Base-by-base conservation (phyloP, 2,797 vertebrate genomes). In the Poeciliopsis infans region DNA sequence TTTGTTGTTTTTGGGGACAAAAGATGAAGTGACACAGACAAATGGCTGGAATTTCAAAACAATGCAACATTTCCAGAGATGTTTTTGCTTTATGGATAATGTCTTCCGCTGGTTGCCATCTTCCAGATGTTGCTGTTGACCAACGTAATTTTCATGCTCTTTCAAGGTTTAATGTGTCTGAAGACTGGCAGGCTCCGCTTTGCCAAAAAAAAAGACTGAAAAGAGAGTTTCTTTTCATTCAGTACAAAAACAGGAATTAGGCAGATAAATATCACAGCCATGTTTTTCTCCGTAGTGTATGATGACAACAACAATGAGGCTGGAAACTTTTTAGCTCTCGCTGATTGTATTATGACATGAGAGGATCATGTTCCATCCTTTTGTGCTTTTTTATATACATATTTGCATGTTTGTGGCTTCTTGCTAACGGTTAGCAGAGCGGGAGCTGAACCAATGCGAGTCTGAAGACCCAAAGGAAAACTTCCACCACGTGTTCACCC, bases 371-470 rank as follows among this genome's bases (percentile, higher is more conserved):
- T 94, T 94, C 90, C 93, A 87, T 82, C 90, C 88, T 87, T 89
- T 89, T 92, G 91, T 83, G 85, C 86, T 59, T 94, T 90, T 87
- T 88, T 92, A 90, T 92, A 70, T 70, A 69, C 45, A 70, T 70
- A 92, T 94, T 94, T 95, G 93, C 92, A 91, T 93, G 90, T 88
- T 94, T 93, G 94, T 93, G 94, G 93, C 90, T 89, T 88, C 87
- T 91, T 89, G 90, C 89, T 89, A 86, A 86, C 89, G 89, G 87
- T 87, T 84, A 88, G 87, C 89, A 81, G 84, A 86, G 80, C 66
- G 74, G 82, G 83, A 84, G 79, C 79, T 82, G 79, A 93, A 88
- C 88, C 83, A 89, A 87, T 85, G 85, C 83, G 88, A 90, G 83
- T 81, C 84, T 83, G 36, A 25, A 77, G 79, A 91, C 81, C 89